A percentile compares a stretch with the other conserved stretches of the same genome.
These are phyloP conservation scores for Gallirallus australis DNA, from an alignment of 2,797 vertebrate genomes.

Conservation along the genomic window DNA sequence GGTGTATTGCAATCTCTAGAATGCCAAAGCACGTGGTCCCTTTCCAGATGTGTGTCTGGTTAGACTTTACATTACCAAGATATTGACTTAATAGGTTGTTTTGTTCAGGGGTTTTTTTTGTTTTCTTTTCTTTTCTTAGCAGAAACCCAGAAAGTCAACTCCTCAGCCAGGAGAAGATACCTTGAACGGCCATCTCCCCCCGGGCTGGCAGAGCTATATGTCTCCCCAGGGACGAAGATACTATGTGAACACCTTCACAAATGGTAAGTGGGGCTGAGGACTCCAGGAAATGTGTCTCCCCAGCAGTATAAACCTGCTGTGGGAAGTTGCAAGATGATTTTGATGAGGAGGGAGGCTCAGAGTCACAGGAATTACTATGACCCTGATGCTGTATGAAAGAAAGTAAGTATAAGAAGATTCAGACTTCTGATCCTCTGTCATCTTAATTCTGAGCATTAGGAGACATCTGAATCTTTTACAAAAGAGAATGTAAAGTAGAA, in stretches of 20 bases:
- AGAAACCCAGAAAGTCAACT: conserved; percentile 90
- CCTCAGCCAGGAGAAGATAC: conserved; percentile 88
- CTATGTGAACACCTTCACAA: conserved; percentile 95
- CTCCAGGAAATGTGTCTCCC: background rate
- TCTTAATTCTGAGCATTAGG: background rate
- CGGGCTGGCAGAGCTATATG: conserved; percentile 95
- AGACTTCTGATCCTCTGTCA: background rate
- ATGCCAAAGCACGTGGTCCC: background rate
- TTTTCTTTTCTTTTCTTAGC: conserved; percentile 43
- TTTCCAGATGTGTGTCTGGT: background rate
- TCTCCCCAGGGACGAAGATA: conserved; percentile 94
- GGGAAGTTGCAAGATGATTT: background rate
- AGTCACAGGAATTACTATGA: background rate
- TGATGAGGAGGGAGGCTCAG: background rate
- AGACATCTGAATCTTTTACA: background rate
- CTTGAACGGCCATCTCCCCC: conserved; percentile 84
- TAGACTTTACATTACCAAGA: background rate
- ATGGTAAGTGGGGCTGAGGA: conserved; percentile 84
- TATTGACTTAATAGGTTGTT: background rate
- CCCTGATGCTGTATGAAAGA: background rate
- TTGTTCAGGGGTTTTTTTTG: no score
- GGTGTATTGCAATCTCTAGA: background rate
- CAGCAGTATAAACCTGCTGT: background rate
- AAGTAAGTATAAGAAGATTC: background rate
- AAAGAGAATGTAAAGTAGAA: background rate